phyloP scores from a whole-genome alignment of 2,113 vertebrate genomes.

The Malaclemys terrapin region DNA sequence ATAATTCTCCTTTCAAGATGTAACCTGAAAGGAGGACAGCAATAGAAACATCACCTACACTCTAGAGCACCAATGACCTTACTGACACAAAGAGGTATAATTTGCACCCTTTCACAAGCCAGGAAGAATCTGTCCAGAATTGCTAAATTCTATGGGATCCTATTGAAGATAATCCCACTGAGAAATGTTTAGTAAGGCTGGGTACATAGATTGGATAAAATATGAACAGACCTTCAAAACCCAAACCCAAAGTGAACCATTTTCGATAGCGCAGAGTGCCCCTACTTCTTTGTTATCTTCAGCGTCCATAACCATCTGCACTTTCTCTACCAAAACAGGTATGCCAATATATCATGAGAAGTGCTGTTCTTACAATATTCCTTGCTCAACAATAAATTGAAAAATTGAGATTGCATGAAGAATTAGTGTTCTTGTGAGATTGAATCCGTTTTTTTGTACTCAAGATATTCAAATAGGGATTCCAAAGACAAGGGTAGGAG shows the following conservation, averaged over 20 bases:
- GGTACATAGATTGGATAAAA: background rate
- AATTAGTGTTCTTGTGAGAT: background rate
- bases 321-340: background rate
- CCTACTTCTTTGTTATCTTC: background rate
- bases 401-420: background rate
- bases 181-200: background rate
- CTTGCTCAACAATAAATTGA: background rate
- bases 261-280: background rate
- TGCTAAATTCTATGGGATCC: background rate
- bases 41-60: background rate
- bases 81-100: fast-evolving
- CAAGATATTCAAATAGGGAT: background rate
- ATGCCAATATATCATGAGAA: background rate
- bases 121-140: background rate
- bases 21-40: background rate
- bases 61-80: background rate
- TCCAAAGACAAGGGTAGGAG: background rate
- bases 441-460: background rate
- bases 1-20: background rate
- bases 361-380: background rate
- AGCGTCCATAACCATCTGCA: background rate
- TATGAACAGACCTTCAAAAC: background rate
- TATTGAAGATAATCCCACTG: background rate
- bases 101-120: background rate
- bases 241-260: background rate